Base-by-base conservation (phyloP, 2,888 invertebrate species). In the Leptopilina drosophilae region DNA sequence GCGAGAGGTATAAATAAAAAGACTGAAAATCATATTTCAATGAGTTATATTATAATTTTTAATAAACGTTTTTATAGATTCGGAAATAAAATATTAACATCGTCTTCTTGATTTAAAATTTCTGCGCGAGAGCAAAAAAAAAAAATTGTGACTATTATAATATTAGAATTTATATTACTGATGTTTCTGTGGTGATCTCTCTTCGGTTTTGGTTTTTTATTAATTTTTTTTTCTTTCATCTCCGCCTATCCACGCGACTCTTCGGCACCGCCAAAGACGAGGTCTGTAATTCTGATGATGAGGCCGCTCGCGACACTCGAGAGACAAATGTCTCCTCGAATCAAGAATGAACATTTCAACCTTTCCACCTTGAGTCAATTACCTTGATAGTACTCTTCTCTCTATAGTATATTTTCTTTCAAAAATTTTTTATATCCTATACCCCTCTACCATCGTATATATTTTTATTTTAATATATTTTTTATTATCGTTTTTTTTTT, bases 161-260 rank as follows among this genome's bases (percentile, higher is more conserved):
- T 64, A 67, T 73, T 69, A 8, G 53, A 14, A 33, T 56, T 73
- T 73, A 20, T n/a, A 42, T 11, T 20, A 83, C 82, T 82, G 83
- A 80, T 77, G 82, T 84, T 84, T 82, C 82, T 82, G 83, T 83
- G 83, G 84, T 82, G 83, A 83, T 85, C 84, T 83, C 83, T 85
- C 85, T 83, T 82, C 83, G 82, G 80, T 85, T 82, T 83, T 84
- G 82, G 81, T 85, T 81, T 84, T 84, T 42, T 42, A 33, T 33
- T 33, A 33, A 33, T 33, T 33, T 33, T 33, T 33, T 33, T 33
- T 33, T 33, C 33, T 42, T 86, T 84, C 82, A 86, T 88, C 89
- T 88, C 89, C 91, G 90, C 90, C 91, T 90, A 89, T 91, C 91
- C 91, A 91, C 91, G 91, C 91, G 91, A 91, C 91, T 90, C 89